Evolutionary conservation across 2,113 vertebrate species (phyloP).

Genomic region (Pedetes capensis): DNA sequence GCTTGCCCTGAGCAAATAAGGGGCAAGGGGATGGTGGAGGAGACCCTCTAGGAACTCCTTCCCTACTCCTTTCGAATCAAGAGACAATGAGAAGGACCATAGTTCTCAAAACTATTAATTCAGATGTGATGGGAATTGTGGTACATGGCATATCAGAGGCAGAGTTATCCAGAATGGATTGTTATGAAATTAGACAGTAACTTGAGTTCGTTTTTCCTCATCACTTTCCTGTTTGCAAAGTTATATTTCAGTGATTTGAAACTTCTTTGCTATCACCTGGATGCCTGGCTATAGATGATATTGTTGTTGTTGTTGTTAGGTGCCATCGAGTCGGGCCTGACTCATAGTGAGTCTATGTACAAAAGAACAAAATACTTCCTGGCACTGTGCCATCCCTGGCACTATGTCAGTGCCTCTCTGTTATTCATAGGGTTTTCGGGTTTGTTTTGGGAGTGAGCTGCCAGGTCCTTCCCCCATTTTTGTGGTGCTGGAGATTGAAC

Average conservation of each 20-base stretch:
- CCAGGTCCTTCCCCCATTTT: too few relatives aligned
- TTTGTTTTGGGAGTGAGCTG: too few relatives aligned
- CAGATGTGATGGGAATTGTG: not conserved
- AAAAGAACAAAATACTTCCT: too few relatives aligned
- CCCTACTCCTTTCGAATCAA: not conserved
- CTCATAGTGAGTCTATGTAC: too few relatives aligned
- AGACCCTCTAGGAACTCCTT: not conserved
- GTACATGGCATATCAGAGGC: not conserved
- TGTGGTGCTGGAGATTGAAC: too few relatives aligned
- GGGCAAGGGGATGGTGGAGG: not conserved
- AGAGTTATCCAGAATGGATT: not conserved
- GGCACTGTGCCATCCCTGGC: too few relatives aligned
- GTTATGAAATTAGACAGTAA: not conserved
- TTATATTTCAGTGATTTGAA: constrained; percentile 1
- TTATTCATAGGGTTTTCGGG: too few relatives aligned
- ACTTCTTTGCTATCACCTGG: not conserved
- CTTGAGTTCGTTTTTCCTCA: not conserved
- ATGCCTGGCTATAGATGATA: not conserved
- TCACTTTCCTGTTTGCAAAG: not conserved
- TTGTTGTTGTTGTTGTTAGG: too few relatives aligned
- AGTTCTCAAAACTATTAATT: not conserved
- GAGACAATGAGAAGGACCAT: not conserved
- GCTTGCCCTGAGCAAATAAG: not conserved
- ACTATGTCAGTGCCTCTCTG: too few relatives aligned
- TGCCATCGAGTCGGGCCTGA: too few relatives aligned